phyloP scores from a whole-genome alignment of 2,888 invertebrate genomes.

The Adelognathus sp. region DNA sequence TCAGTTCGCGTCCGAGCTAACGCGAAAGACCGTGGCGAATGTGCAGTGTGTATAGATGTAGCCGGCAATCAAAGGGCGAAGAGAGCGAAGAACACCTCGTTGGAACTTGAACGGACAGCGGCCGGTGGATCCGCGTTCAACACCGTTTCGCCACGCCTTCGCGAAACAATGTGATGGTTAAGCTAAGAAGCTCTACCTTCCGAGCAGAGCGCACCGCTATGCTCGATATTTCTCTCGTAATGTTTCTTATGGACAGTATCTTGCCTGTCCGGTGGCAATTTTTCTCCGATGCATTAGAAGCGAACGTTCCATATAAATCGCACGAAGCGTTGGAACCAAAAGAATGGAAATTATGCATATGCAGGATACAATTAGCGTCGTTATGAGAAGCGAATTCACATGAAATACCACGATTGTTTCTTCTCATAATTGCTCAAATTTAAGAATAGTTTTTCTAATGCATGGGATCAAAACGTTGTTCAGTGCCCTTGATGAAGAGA shows the following conservation, averaged over 20 bases:
- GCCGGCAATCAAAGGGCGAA: conserved; percentile 60
- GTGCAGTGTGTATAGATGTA: conserved; percentile 33
- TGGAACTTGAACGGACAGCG: conserved; percentile 25
- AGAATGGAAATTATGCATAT: neutral
- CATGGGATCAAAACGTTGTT: neutral
- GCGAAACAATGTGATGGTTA: conserved; percentile 74
- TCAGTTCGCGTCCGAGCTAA: conserved; percentile 35
- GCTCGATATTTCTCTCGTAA: conserved; percentile 44
- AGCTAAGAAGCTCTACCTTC: conserved; percentile 72
- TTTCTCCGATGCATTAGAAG: neutral
- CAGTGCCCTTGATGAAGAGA: neutral
- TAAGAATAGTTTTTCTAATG: neutral
- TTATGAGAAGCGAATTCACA: no score
- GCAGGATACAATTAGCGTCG: no score
- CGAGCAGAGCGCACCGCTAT: conserved; percentile 41
- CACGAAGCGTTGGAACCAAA: neutral
- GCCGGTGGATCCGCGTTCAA: conserved; percentile 45
- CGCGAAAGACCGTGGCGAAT: conserved; percentile 46
- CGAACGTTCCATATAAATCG: neutral
- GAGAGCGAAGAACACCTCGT: conserved; percentile 50
- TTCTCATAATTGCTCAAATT: no score
- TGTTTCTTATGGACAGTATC: conserved; percentile 36
- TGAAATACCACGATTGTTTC: no score
- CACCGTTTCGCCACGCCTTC: conserved; percentile 68
- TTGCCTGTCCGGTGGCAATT: conserved; percentile 10